Evolutionary conservation across 2,888 invertebrate species (phyloP), one percentile per base, ranked within the genome.

Genomic region (Folsomia candida): DNA sequence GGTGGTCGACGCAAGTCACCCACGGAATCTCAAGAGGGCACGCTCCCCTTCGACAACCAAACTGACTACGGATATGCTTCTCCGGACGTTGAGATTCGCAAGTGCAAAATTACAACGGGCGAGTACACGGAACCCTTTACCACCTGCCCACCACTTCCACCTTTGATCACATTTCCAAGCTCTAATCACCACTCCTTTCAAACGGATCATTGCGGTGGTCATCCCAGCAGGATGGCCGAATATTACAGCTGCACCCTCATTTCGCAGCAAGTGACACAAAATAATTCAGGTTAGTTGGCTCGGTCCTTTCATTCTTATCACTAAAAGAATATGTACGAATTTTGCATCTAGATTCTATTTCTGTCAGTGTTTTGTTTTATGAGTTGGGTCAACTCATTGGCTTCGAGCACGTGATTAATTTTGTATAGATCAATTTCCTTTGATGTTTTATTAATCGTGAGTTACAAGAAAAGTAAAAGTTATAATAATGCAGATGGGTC

Each of bases 81-180:
- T 2, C 79, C 78, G 9, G 76, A 76, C 26, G n/a, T n/a, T n/a
- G 78, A 78, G 37, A 78, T 77, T 67, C 75, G 79, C 25, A 79
- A 79, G 65, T 79, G 77, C 66, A 79, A 79, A 69, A 74, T 79
- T 65, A 71, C 75, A 26, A 72, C 76, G 29, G 77, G 74, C 54
- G 79, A 79, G 67, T 79, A 79, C 72, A 78, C 77, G 51, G 78
- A 79, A 61, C 79, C 79, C 18, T 79, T 79, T 51, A 71, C 72
- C n/a, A 67, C 73, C 24, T 29, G 29, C 11, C 28, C 62, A 18
- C 76, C 77, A 51, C 18, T 65, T 54, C 72, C 73, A 47, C 75
- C 70, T n/a, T 74, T 79, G 66, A 76, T 74, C 61, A 72, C 71
- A 54, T 79, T 79, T 69, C 78, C 78, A 9, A 67, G 59, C 51